Conservation (phyloP, 2,797 vertebrate species). For the Argentina silus region DNA sequence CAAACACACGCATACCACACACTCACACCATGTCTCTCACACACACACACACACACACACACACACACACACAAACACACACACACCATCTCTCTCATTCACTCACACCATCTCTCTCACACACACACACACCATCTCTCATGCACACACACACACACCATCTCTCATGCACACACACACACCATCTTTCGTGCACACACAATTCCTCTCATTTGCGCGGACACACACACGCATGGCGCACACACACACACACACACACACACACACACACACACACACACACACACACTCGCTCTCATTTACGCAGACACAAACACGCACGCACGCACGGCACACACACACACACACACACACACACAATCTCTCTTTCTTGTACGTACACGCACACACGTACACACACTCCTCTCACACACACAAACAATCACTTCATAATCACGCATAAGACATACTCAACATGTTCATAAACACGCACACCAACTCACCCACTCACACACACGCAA, state of each 20-base stretch:
- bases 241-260: background rate
- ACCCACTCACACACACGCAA: background rate
- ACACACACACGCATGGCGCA: background rate
- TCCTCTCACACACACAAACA: background rate
- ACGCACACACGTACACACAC: background rate
- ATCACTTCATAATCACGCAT: background rate
- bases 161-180: background rate
- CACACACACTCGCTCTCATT: slow-evolving; percentile 9
- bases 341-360: background rate
- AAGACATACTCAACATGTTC: background rate
- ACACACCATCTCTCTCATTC: slow-evolving; percentile 9
- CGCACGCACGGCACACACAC: background rate
- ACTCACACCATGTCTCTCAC: slow-evolving; percentile 5
- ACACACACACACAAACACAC: background rate
- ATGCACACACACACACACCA: background rate
- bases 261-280: background rate
- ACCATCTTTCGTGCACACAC: background rate
- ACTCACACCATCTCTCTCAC: background rate
- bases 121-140: too few relatives aligned
- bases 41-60: slow-evolving; percentile 10
- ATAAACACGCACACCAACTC: background rate
- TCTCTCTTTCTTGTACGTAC: background rate
- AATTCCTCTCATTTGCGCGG: background rate
- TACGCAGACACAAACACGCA: background rate
- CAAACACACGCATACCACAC: background rate